Evolutionary conservation across 2,888 invertebrate species (phyloP).

Genomic region (Pseudoips prasinana): DNA sequence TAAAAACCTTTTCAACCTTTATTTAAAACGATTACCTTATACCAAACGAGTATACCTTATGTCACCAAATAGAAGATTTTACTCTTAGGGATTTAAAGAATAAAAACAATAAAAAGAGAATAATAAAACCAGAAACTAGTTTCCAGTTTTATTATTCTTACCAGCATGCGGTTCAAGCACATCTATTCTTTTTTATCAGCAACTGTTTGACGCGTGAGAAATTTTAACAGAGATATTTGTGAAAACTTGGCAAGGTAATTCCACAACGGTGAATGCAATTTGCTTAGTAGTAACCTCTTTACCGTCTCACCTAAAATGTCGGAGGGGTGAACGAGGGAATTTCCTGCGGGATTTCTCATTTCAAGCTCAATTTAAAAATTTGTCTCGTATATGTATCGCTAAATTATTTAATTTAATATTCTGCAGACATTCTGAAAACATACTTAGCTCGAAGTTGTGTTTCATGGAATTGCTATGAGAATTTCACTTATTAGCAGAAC

Average conservation of each 20-base stretch:
- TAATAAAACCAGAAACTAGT: conserved; percentile 1
- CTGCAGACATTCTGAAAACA: conserved; percentile 20
- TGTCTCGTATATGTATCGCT: conserved; percentile 41
- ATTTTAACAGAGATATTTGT: conserved; percentile 35
- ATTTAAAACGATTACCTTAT: too few species aligned
- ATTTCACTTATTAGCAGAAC: too few species aligned
- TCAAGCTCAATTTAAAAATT: conserved; percentile 71
- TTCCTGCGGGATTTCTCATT: conserved; percentile 64
- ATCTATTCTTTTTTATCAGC: conserved; percentile 27
- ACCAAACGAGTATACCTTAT: too few species aligned
- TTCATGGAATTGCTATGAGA: too few species aligned
- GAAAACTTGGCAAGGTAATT: conserved; percentile 47
- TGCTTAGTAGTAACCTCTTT: conserved; percentile 68
- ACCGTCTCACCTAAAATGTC: conserved; percentile 43
- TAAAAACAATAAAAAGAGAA: too few species aligned
- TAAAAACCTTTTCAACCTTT: too few species aligned
- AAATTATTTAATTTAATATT: conserved; percentile 35
- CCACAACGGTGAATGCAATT: conserved; percentile 59
- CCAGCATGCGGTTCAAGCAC: conserved; percentile 14
- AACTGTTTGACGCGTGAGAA: conserved; percentile 32
- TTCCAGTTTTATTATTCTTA: conserved; percentile 17
- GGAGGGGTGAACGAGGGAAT: conserved; percentile 39
- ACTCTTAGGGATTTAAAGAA: too few species aligned
- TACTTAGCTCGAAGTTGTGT: conserved; percentile 11
- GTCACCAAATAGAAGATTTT: too few species aligned